Conservation (phyloP, 2,797 vertebrate genomes). For the Melanotaenia trifasciata region DNA sequence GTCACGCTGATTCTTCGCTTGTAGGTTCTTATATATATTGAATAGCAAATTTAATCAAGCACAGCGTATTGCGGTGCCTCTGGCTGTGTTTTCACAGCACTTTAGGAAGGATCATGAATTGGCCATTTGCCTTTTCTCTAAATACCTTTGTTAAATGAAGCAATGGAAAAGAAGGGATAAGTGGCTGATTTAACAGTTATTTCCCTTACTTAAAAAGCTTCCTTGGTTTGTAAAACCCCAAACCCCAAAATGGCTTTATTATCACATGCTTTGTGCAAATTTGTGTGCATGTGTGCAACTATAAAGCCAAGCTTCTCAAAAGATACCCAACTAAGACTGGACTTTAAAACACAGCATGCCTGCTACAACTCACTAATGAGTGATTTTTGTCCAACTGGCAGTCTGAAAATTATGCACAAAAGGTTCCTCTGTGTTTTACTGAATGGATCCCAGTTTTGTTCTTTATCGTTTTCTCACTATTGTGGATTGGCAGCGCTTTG, state of each 20-base stretch:
- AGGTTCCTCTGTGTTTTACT: conserved; percentile 35
- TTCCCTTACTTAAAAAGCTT: conserved; percentile 47
- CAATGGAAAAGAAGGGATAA: conserved; percentile 37
- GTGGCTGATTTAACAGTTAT: conserved; percentile 47
- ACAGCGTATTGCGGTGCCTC: conserved; percentile 23
- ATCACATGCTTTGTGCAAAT: conserved; percentile 20
- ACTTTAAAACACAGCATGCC: conserved; percentile 41
- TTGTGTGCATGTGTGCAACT: conserved; percentile 24
- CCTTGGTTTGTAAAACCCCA: conserved; percentile 17
- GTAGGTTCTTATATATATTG: conserved; percentile 41
- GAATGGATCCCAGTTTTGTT: conserved; percentile 45
- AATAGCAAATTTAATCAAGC: conserved; percentile 40
- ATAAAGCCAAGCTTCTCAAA: conserved; percentile 32
- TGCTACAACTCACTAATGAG: conserved; percentile 54
- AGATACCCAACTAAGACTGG: conserved; percentile 34
- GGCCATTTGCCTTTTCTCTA: conserved; percentile 16
- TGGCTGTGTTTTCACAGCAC: conserved; percentile 16
- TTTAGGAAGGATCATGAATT: conserved; percentile 24
- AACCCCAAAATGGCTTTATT: conserved; percentile 39
- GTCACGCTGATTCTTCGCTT: conserved; percentile 19
- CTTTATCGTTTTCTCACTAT: conserved; percentile 41
- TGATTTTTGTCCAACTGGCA: conserved; percentile 51
- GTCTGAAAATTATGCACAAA: conserved; percentile 60
- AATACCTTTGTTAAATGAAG: conserved; percentile 42
- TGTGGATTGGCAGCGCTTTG: conserved; percentile 46